Evolutionary conservation across 2,113 vertebrate genomes (phyloP).

Genomic region (Romanogobio albipinnatus): DNA sequence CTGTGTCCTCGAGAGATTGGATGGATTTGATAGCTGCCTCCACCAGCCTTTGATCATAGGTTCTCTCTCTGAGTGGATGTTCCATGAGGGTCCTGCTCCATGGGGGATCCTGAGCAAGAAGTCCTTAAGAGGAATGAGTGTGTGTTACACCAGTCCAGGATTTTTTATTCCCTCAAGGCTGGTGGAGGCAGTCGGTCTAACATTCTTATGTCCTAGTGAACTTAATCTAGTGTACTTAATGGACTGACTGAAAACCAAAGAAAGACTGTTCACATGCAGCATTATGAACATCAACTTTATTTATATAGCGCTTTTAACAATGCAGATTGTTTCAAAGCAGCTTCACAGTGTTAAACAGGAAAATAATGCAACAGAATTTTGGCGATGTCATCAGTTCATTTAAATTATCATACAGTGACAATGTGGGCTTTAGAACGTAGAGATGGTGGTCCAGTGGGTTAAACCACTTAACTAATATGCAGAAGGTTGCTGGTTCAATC

Average conservation of each 20-base stretch:
- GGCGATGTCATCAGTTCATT: too few relatives aligned
- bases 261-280: conserved; percentile 24
- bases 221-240: conserved; percentile 17
- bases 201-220: neutral
- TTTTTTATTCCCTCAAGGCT: conserved; percentile 61
- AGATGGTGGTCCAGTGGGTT: too few relatives aligned
- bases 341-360: too few relatives aligned
- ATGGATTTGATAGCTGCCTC: conserved; percentile 26
- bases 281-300: too few relatives aligned
- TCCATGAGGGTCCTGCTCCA: conserved; percentile 17
- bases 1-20: neutral
- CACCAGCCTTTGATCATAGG: conserved; percentile 48
- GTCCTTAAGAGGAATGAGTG: conserved; percentile 36
- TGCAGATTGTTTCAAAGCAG: too few relatives aligned
- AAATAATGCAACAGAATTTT: too few relatives aligned
- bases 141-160: conserved; percentile 44
- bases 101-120: conserved; percentile 51
- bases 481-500: too few relatives aligned
- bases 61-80: conserved; percentile 29
- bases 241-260: conserved; percentile 19
- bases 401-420: too few relatives aligned
- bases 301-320: too few relatives aligned
- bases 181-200: conserved; percentile 4
- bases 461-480: too few relatives aligned
- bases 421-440: too few relatives aligned